phyloP scores from a whole-genome alignment of 1,140 invertebrate species.

The Zaprionus taronus region DNA sequence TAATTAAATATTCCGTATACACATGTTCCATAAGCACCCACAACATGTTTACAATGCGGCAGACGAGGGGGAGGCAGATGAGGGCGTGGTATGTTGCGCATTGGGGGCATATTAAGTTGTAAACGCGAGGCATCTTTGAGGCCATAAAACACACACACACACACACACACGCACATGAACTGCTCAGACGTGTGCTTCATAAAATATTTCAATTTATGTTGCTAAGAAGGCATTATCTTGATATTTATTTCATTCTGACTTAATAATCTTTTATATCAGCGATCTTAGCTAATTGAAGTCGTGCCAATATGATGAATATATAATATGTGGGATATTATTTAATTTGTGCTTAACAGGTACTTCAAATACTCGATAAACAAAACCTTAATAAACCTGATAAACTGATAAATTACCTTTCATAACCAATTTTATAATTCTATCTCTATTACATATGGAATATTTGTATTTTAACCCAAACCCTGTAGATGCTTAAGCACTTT shows the following conservation, averaged over 20 bases:
- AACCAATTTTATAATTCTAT: no score
- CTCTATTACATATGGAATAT: no score
- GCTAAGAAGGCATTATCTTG: conserved; percentile 1
- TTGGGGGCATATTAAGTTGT: conserved; percentile 29
- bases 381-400: no score
- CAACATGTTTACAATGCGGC: conserved; percentile 35
- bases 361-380: not conserved
- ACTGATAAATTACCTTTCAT: no score
- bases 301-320: not conserved
- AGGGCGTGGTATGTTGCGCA: not conserved
- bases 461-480: no score
- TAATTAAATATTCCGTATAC: conserved; percentile 72
- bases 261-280: conserved; percentile 19
- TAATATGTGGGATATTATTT: not conserved
- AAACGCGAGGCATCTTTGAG: conserved; percentile 9
- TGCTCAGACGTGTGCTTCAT: conserved; percentile 22
- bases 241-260: conserved; percentile 17
- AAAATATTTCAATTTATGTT: conserved; percentile 46
- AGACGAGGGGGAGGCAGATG: not conserved
- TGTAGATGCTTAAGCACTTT: no score
- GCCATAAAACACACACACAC: conserved; percentile 30
- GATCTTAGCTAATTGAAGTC: not conserved
- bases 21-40: conserved; percentile 49
- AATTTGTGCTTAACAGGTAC: not conserved
- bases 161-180: conserved; percentile 1